These are phyloP conservation scores for Phoxinus dragarum DNA, from an alignment of 2,797 vertebrate genomes.

Conservation along the genomic window DNA sequence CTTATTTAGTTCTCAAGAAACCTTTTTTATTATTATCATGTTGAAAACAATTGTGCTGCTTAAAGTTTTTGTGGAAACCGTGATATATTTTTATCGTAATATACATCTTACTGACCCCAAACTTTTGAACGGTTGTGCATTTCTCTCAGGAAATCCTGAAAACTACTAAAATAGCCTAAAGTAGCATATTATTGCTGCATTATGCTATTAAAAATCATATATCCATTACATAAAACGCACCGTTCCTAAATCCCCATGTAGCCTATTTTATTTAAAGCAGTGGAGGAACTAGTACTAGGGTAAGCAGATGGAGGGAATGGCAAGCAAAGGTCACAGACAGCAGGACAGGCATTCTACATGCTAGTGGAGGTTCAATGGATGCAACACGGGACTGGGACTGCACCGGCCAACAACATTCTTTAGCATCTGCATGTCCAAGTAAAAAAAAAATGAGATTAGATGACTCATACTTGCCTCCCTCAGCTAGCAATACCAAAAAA, in stretches of 20 bases:
- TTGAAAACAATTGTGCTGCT: not conserved
- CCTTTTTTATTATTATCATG: not conserved
- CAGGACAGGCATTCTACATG: conserved; percentile 18
- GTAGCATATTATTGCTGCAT: not conserved
- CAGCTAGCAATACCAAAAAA: conserved; percentile 77
- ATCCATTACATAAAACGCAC: not conserved
- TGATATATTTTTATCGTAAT: too few relatives aligned
- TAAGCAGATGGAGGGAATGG: not conserved
- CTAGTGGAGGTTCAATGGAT: conserved; percentile 18
- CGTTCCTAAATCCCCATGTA: not conserved
- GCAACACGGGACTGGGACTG: conserved; percentile 52
- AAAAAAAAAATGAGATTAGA: conserved; percentile 48
- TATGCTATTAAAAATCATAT: not conserved
- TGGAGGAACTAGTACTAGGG: conserved; percentile 3
- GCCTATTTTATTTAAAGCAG: not conserved
- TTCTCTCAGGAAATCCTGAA: not conserved
- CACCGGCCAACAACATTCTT: conserved; percentile 55
- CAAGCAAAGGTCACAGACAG: conserved; percentile 2
- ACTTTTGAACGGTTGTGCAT: not conserved
- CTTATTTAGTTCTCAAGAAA: not conserved
- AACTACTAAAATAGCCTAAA: not conserved
- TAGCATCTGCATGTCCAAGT: conserved; percentile 49
- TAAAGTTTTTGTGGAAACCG: not conserved
- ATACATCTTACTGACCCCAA: not conserved
- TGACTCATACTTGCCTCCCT: conserved; percentile 83